Base-by-base conservation (phyloP, 2,797 vertebrate species). In the Alectoris magna region DNA sequence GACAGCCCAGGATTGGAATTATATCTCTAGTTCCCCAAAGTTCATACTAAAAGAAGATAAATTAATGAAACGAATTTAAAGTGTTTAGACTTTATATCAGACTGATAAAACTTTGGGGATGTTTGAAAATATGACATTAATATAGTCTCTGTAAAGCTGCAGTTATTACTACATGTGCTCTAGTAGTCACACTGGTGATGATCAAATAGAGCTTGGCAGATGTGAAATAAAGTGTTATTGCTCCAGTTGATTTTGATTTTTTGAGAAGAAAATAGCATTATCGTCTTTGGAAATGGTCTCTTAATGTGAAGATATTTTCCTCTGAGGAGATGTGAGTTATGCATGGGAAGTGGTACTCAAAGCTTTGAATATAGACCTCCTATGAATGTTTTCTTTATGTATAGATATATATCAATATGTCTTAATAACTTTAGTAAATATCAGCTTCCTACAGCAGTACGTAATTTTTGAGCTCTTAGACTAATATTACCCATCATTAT, bases 71-170 rank as follows among this genome's bases (percentile, higher is more conserved):
- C 11, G 43, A 46, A 94, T 76, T 87, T 86, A 58, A 89, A 75
- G 9, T 92, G 24, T 70, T 95, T 94, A 76, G 77, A 62, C 44
- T 84, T 95, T 74, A 41, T 93, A 56, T 73, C 36, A 91, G 78
- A 89, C 38, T 87, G 55, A 78, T 70, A 94, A 87, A 94, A 84
- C 39, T 64, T 95, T 94, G 88, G 62, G 71, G 56, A 94, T 79
- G 43, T 90, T 93, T 84, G 49, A 84, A 91, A 90, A 84, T 59
- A 53, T 69, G 78, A 68, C 93, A 62, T 74, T 94, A 92, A 89
- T 87, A n/a, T 39, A 75, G 87, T 92, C 34, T 89, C 27, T 92
- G 58, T 93, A 91, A 88, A 88, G 26, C 71, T 96, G 36, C 9
- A 63, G 91, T 75, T 93, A 10, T 31, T 94, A 64, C 84, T 87